Evolutionary conservation across 2,888 invertebrate species (phyloP).

Genomic region (Melipona bicolor): DNA sequence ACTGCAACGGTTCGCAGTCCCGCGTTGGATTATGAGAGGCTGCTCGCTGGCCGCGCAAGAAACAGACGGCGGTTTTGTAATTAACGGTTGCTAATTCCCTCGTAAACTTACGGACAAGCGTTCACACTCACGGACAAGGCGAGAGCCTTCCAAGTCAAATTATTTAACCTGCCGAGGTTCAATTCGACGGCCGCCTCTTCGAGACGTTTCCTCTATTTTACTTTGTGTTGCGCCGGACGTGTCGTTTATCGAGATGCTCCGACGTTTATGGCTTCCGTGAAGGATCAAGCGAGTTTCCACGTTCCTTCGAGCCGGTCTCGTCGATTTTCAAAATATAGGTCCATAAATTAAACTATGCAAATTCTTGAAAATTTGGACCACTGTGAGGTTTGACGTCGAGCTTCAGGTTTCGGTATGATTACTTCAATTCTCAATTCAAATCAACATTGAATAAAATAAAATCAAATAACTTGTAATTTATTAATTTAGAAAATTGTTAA

Average conservation of each 20-base stretch:
- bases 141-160: conserved; percentile 4
- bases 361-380: too few relatives aligned
- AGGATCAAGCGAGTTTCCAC: conserved; percentile 1
- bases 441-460: too few relatives aligned
- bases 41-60: conserved; percentile 43
- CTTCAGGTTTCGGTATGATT: too few relatives aligned
- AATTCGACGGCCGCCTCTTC: conserved; percentile 11
- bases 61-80: conserved; percentile 60
- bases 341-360: background rate
- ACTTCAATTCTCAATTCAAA: too few relatives aligned
- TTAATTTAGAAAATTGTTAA: background rate
- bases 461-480: too few relatives aligned
- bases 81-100: conserved; percentile 64
- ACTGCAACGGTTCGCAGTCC: conserved; percentile 44
- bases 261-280: conserved; percentile 4
- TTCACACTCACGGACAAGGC: background rate
- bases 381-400: too few relatives aligned
- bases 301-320: too few relatives aligned
- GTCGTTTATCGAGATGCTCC: background rate
- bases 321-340: background rate
- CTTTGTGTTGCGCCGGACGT: conserved; percentile 5
- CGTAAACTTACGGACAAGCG: conserved; percentile 44
- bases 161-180: conserved; percentile 5
- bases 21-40: conserved; percentile 31
- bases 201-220: conserved; percentile 11